phyloP scores from a whole-genome alignment of 2,888 invertebrate genomes.

The Sarcophaga variegata region DNA sequence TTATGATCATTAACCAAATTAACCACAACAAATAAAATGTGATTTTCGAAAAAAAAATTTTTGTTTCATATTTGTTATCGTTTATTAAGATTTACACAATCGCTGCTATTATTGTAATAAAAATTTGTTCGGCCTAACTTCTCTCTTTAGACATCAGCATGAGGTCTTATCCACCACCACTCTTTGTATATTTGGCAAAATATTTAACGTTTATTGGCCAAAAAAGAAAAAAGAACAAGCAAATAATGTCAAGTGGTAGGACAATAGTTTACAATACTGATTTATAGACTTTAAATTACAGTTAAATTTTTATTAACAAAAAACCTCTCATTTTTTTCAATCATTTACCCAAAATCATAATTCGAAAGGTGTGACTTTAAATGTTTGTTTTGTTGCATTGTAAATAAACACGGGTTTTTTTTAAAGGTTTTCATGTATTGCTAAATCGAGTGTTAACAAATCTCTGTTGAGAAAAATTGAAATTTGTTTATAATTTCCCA shows the following conservation, averaged over 20 bases:
- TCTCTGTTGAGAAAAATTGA: background rate
- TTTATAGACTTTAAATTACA: background rate
- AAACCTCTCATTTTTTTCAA: too few relatives aligned
- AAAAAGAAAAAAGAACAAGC: too few relatives aligned
- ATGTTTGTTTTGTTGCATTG: background rate
- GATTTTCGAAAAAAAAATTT: background rate
- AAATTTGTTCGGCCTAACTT: slow-evolving; percentile 6
- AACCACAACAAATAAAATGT: background rate
- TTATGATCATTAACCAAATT: slow-evolving; percentile 10
- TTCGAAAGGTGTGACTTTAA: slow-evolving; percentile 48
- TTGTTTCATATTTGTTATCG: background rate
- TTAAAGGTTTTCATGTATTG: background rate
- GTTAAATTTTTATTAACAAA: background rate
- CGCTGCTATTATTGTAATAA: slow-evolving; percentile 11
- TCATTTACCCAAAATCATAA: background rate
- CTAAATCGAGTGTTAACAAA: slow-evolving; percentile 21
- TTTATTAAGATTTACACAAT: slow-evolving; percentile 34
- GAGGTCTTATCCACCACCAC: slow-evolving; percentile 55
- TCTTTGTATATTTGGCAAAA: slow-evolving; percentile 17
- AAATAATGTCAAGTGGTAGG: background rate
- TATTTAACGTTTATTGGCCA: slow-evolving; percentile 2
- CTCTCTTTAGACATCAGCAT: slow-evolving; percentile 39
- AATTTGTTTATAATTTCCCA: background rate
- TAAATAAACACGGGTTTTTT: too few relatives aligned
- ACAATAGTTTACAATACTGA: background rate